phyloP scores from a whole-genome alignment of 2,797 vertebrate species.

The Hypotaenidia philippensis region DNA sequence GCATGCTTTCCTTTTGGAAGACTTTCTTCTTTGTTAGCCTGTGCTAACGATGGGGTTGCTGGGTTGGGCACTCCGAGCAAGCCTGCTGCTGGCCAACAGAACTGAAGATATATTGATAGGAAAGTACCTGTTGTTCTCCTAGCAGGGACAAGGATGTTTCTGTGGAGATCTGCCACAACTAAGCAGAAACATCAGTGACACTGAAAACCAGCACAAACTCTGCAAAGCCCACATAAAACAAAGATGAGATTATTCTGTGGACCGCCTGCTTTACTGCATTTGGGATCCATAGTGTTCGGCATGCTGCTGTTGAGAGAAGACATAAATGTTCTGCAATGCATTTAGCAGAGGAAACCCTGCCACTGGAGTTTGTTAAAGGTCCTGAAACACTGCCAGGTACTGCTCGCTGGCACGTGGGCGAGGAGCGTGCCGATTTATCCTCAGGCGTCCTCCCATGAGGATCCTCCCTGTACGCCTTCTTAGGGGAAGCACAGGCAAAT shows the following conservation, averaged over 20 bases:
- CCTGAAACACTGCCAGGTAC: slow-evolving; percentile 21
- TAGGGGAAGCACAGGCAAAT: not conserved
- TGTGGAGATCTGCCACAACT: not conserved
- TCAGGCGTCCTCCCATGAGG: not conserved
- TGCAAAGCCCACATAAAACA: not conserved
- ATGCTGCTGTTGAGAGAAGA: not conserved
- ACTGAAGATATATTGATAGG: not conserved
- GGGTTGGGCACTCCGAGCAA: not conserved
- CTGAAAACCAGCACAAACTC: not conserved
- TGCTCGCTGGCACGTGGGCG: not conserved
- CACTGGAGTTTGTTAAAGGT: slow-evolving; percentile 23
- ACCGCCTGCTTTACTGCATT: not conserved
- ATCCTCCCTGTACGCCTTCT: not conserved
- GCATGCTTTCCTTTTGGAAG: not conserved
- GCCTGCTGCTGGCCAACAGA: not conserved
- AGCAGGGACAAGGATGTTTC: not conserved
- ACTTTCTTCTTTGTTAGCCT: not conserved
- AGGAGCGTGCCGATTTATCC: not conserved
- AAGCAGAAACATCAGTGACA: not conserved
- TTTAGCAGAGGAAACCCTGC: not conserved
- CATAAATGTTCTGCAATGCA: not conserved
- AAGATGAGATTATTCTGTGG: not conserved
- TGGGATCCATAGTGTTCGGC: not conserved
- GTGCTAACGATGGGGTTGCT: not conserved
- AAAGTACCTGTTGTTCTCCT: not conserved